Conservation (phyloP, 2,113 vertebrate species). For the Spizaetus ornatus region DNA sequence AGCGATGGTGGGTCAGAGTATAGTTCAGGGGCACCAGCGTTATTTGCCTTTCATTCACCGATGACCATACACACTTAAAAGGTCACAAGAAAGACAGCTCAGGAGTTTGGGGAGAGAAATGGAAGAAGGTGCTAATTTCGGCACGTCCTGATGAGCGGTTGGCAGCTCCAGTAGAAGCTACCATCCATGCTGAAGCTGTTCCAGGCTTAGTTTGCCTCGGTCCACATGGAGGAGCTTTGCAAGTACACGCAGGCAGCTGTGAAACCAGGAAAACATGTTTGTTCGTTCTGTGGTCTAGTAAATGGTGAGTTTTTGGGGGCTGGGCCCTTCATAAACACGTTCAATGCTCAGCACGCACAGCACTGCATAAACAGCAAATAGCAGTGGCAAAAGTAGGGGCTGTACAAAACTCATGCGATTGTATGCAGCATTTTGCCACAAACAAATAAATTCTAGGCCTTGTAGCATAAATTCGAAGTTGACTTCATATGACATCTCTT, state of each 20-base stretch:
- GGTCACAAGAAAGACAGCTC: background rate
- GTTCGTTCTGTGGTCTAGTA: background rate
- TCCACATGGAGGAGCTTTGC: background rate
- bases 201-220: background rate
- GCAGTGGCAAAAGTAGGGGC: background rate
- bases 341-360: background rate
- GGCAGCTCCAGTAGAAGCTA: background rate
- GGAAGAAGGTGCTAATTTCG: background rate
- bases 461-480: background rate
- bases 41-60: background rate
- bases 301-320: background rate
- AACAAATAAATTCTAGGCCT: background rate
- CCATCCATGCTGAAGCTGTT: background rate
- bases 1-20: background rate
- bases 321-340: background rate
- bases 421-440: background rate
- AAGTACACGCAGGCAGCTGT: background rate
- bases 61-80: fast-evolving
- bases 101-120: background rate
- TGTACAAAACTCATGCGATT: fast-evolving
- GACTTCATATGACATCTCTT: background rate
- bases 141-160: background rate
- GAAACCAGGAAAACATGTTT: background rate
- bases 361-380: background rate
- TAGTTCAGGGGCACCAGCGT: fast-evolving